Evolutionary conservation across 2,113 vertebrate genomes (phyloP).

Genomic region (Rhea americana): DNA sequence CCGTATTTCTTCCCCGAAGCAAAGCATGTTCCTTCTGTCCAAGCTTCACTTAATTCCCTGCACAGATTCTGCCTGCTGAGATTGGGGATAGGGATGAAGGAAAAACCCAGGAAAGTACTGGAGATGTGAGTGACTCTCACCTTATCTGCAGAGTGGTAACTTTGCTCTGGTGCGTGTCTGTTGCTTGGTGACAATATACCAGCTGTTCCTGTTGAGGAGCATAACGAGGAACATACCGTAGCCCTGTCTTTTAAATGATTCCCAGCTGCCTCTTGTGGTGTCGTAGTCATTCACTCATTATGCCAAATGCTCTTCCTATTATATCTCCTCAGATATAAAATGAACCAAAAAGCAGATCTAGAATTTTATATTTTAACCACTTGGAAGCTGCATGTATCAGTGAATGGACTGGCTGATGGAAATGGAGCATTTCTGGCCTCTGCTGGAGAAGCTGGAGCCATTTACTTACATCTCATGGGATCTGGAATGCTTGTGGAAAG

Average conservation of each 20-base stretch:
- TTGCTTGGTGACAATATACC: constrained; percentile 35
- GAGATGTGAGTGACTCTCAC: constrained; percentile 16
- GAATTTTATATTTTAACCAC: constrained; percentile 18
- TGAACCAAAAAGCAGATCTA: constrained; percentile 34
- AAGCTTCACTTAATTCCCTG: not conserved
- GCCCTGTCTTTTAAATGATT: constrained; percentile 47
- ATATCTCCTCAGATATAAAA: constrained; percentile 50
- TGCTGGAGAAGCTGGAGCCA: not conserved
- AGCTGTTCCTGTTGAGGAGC: constrained; percentile 44
- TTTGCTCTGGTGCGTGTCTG: constrained; percentile 8
- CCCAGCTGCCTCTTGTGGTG: constrained; percentile 58
- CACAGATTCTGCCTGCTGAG: not conserved
- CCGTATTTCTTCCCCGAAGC: not conserved
- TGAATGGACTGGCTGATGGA: not conserved
- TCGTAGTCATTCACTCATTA: constrained; percentile 47
- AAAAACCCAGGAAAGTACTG: not conserved
- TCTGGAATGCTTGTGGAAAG: not conserved
- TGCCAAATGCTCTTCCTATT: constrained; percentile 37
- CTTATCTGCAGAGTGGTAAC: constrained; percentile 28
- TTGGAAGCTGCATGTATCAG: not conserved
- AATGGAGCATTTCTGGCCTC: not conserved
- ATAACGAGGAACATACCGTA: constrained; percentile 54
- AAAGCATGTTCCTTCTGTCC: not conserved
- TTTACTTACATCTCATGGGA: not conserved
- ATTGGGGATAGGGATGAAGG: not conserved